These are phyloP conservation scores for Nomada goodeniana DNA, from an alignment of 2,888 invertebrate genomes.

Conservation along the genomic window DNA sequence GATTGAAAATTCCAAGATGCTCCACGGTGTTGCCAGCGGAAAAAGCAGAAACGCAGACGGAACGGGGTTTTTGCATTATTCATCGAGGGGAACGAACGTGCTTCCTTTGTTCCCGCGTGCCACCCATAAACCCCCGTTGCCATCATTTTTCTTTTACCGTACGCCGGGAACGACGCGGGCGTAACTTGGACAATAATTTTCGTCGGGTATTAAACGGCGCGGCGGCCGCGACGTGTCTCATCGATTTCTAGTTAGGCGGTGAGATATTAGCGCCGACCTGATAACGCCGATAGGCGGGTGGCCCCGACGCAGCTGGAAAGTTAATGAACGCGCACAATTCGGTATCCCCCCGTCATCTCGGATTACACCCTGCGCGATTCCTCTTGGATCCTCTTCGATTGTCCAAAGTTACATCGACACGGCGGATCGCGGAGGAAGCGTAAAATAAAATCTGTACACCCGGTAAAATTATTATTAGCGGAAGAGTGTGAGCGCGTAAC, in stretches of 20 bases:
- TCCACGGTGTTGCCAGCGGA: background rate
- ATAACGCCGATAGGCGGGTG: constrained; percentile 41
- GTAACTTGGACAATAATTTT: constrained; percentile 58
- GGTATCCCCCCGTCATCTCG: too few species aligned
- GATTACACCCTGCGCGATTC: too few species aligned
- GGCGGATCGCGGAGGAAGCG: too few species aligned
- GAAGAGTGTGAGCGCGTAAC: background rate
- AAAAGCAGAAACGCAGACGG: constrained; percentile 21
- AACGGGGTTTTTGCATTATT: constrained; percentile 48
- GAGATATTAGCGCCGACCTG: constrained; percentile 34
- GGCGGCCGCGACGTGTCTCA: constrained; percentile 33
- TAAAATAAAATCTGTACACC: too few species aligned
- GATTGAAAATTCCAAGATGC: constrained; percentile 12
- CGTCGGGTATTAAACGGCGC: constrained; percentile 51
- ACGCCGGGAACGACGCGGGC: background rate
- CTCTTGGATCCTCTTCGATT: too few species aligned
- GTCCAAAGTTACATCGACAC: too few species aligned
- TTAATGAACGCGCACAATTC: constrained; percentile 31
- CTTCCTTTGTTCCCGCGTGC: constrained; percentile 30
- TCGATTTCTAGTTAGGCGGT: constrained; percentile 57
- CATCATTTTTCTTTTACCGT: constrained; percentile 36
- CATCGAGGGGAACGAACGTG: constrained; percentile 49
- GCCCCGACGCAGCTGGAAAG: constrained; percentile 36
- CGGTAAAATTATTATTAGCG: background rate
- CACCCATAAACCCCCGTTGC: background rate